Percentiles rank a stretch among this genome's conserved stretches.
These are phyloP conservation scores for Etheostoma perlongum DNA, from an alignment of 2,797 vertebrate species.

Conservation along the genomic window DNA sequence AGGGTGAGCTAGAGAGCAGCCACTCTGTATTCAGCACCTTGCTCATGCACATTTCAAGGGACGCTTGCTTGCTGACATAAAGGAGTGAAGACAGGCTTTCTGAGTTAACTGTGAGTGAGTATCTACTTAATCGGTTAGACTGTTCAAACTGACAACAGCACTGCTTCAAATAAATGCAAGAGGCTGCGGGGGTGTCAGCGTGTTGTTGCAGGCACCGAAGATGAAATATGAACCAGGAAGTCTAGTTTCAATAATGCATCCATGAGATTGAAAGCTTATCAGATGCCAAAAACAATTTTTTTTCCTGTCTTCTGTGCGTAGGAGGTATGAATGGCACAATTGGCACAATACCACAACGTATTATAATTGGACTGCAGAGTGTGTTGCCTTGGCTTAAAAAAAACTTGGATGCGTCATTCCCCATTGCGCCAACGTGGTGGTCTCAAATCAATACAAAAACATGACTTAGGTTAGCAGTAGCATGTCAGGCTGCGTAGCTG, in stretches of 20 bases:
- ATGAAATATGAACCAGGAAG: constrained; percentile 35
- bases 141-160: constrained; percentile 7
- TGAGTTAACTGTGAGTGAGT: neutral
- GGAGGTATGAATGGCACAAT: constrained; percentile 18
- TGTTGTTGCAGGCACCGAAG: constrained; percentile 28
- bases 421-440: neutral
- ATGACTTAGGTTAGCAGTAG: neutral
- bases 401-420: neutral
- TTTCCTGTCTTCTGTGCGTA: neutral
- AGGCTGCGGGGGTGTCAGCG: constrained; percentile 14
- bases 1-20: neutral
- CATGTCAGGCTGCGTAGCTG: neutral
- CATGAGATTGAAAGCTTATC: constrained; percentile 16
- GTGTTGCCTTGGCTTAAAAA: neutral
- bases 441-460: neutral
- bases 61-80: neutral
- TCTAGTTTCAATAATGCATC: constrained; percentile 32
- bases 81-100: neutral
- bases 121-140: constrained; percentile 7
- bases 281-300: constrained; percentile 14
- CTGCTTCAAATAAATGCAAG: neutral
- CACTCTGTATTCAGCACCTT: constrained; percentile 4
- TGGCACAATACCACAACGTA: neutral
- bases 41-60: neutral
- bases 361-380: constrained; percentile 18